A percentile compares a stretch with the other conserved stretches of the same genome.
Evolutionary conservation across 35 echinoderm and acorn worm genomes (phyloP).

Genomic region (Chiridota heheva): DNA sequence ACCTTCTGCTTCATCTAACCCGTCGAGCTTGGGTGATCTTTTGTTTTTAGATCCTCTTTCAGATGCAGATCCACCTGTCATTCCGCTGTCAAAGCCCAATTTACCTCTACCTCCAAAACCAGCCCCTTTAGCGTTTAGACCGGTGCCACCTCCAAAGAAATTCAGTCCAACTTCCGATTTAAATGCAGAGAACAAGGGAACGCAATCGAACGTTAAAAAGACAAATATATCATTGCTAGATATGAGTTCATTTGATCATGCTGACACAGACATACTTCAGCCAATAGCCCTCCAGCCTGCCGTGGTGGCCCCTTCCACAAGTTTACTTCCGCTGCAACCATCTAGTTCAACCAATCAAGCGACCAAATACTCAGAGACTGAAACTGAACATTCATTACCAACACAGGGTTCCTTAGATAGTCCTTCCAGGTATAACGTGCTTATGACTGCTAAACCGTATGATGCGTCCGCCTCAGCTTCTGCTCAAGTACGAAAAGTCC

Average conservation of each 20-base stretch:
- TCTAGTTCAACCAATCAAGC: no score
- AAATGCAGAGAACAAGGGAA: no score
- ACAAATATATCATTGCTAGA: constrained; percentile 54
- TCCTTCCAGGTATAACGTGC: constrained; percentile 44
- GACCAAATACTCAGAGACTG: background rate
- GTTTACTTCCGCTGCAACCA: no score
- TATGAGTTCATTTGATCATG: constrained; percentile 62
- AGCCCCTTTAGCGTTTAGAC: background rate
- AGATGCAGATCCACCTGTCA: constrained; percentile 21
- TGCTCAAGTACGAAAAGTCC: constrained; percentile 56
- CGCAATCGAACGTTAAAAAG: no score
- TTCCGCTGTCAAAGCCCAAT: constrained; percentile 9
- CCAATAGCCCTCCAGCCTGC: constrained; percentile 17
- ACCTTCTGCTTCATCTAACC: constrained; percentile 49
- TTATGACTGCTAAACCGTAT: constrained; percentile 63
- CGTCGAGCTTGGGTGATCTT: constrained; percentile 55
- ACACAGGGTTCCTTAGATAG: constrained; percentile 46
- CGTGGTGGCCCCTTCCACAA: background rate
- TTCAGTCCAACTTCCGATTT: background rate
- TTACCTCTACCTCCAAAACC: constrained; percentile 1
- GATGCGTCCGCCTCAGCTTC: background rate
- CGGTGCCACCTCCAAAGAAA: background rate
- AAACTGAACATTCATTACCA: constrained; percentile 10
- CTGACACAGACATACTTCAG: constrained; percentile 29
- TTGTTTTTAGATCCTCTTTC: constrained; percentile 76